phyloP scores from a whole-genome alignment of 2,113 vertebrate species.

The Ictalurus punctatus region DNA sequence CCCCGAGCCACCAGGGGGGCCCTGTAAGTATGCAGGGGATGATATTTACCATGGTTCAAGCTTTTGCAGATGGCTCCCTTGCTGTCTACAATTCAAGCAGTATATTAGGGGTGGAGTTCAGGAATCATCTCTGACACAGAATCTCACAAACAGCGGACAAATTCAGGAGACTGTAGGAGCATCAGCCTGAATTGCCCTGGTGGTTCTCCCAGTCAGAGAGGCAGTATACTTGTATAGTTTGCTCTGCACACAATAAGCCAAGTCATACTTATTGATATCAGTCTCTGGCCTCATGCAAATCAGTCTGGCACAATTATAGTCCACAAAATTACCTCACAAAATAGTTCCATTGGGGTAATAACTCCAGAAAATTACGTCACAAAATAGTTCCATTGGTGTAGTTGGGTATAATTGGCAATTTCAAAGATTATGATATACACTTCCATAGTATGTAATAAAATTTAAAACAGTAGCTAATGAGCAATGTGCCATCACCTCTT shows the following conservation, averaged over 20 bases:
- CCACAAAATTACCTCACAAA: background rate
- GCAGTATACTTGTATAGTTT: background rate
- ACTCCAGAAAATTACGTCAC: background rate
- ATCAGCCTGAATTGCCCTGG: background rate
- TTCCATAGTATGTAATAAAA: background rate
- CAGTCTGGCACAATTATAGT: background rate
- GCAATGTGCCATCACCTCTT: constrained; percentile 21
- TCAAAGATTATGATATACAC: background rate
- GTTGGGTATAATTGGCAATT: background rate
- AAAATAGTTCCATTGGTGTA: background rate
- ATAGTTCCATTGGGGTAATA: background rate
- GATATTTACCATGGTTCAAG: background rate
- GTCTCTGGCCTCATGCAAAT: background rate
- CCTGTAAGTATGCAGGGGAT: background rate
- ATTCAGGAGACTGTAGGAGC: background rate
- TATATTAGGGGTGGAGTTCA: background rate
- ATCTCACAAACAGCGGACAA: background rate
- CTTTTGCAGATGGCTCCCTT: background rate
- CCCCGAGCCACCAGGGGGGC: background rate
- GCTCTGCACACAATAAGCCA: background rate
- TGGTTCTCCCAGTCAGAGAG: background rate
- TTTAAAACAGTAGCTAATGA: constrained; percentile 26
- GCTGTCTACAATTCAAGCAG: background rate
- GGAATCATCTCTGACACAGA: background rate
- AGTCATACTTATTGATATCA: background rate